Conservation (phyloP, 2,113 vertebrate genomes). For the Siniperca chuatsi region DNA sequence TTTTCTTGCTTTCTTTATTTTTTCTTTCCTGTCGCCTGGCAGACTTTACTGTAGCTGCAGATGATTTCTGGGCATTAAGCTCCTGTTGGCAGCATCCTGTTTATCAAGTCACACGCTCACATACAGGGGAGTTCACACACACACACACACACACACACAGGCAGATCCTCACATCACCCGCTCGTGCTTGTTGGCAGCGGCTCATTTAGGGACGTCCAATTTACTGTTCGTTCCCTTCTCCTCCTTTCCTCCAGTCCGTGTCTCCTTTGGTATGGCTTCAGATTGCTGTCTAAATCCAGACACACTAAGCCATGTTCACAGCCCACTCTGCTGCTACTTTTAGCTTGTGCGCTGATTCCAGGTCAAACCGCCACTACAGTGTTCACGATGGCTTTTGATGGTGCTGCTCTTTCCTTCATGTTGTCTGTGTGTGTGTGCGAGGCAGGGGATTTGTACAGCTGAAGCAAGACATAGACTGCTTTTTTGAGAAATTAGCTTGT, state of each 20-base stretch:
- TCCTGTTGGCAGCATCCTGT: slow-evolving; percentile 74
- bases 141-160: slow-evolving; percentile 45
- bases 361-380: slow-evolving; percentile 58
- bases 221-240: slow-evolving; percentile 55
- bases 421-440: slow-evolving; percentile 16
- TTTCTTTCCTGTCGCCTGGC: slow-evolving; percentile 53
- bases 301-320: slow-evolving; percentile 63
- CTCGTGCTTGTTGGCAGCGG: slow-evolving; percentile 64
- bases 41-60: slow-evolving; percentile 68
- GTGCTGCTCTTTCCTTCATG: slow-evolving; percentile 21
- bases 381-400: slow-evolving; percentile 36
- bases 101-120: slow-evolving; percentile 51
- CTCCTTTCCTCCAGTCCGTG: slow-evolving; percentile 25
- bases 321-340: slow-evolving; percentile 69
- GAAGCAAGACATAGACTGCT: slow-evolving; percentile 30
- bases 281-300: slow-evolving; percentile 76
- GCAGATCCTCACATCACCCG: slow-evolving; percentile 57
- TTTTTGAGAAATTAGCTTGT: slow-evolving; percentile 55
- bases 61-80: slow-evolving; percentile 79
- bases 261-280: slow-evolving; percentile 63
- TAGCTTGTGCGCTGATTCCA: slow-evolving; percentile 61
- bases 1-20: slow-evolving; percentile 4
- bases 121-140: slow-evolving; percentile 13
- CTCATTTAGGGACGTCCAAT: slow-evolving; percentile 70
- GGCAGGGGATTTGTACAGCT: slow-evolving; percentile 50